Evolutionary conservation across 2,113 vertebrate species (phyloP).

Genomic region (Rhinolophus sinicus): DNA sequence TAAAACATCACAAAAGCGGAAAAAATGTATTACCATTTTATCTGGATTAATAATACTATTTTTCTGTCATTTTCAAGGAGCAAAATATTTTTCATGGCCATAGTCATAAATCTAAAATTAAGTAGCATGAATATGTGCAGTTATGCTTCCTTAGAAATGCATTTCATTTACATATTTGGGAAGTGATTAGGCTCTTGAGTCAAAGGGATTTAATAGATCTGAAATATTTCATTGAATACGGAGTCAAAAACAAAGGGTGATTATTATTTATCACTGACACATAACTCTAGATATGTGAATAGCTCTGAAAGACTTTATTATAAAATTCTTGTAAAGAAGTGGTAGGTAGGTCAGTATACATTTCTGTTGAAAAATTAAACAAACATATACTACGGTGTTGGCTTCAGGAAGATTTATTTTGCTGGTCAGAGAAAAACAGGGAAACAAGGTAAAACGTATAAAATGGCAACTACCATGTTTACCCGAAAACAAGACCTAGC

Average conservation of each 20-base stretch:
- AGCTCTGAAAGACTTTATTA: neutral
- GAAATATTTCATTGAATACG: neutral
- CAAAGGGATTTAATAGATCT: neutral
- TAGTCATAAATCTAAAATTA: neutral
- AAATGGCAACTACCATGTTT: no score
- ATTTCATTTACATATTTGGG: conserved; percentile 35
- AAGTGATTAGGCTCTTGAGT: neutral
- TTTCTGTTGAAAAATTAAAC: neutral
- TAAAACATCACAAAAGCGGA: neutral
- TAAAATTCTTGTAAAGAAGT: neutral
- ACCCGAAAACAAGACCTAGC: no score
- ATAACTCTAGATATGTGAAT: neutral
- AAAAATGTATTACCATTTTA: neutral
- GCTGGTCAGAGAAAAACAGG: neutral
- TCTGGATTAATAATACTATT: neutral
- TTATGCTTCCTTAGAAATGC: neutral
- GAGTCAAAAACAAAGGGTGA: neutral
- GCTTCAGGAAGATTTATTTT: neutral
- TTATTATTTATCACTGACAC: neutral
- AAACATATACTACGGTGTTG: neutral
- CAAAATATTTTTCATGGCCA: neutral
- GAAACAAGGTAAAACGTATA: neutral
- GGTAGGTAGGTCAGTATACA: neutral
- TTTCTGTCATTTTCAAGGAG: neutral
- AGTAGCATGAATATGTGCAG: neutral